Base-by-base conservation (phyloP, 2,797 vertebrate species). In the Oceanodroma leucorhoa region DNA sequence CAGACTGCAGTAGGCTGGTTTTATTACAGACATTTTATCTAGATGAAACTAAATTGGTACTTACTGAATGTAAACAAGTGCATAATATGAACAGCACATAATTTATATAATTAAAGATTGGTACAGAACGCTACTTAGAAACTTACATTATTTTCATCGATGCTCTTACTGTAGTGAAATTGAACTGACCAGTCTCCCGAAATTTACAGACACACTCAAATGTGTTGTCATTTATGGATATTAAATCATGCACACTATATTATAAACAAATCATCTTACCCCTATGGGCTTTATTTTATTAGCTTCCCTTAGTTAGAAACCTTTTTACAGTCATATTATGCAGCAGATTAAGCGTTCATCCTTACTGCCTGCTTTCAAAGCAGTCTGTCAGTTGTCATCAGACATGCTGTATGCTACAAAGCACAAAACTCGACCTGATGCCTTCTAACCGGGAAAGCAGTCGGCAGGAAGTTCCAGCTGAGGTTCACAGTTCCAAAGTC, bases 321-420 rank as follows among this genome's bases (percentile, higher is more conserved):
- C 18, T 87, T 65, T 89, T 79, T 29, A 16, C 71, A 94, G 96
- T 71, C 95, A 71, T 96, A 89, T 97, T 96, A 97, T 95, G 97
- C 81, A 81, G 84, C 91, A 96, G 94, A 97, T 92, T 93, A 91
- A 86, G 83, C 8, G 7, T 87, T 92, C 94, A 40, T 96, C 96
- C 83, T 96, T 94, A 83, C 87, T 95, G 92, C 77, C 62, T 93
- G 89, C 88, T 97, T 95, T 96, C 95, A 96, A 95, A 97, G 96
- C 92, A 38, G 91, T 73, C 96, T 97, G 97, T 98, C 98, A 98
- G 90, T 82, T 97, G 92, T 94, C 95, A 98, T 98, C 97, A 97
- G 96, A 95, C 71, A 45, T 71, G 96, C 95, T 82, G 70, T 79
- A 70, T 32, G 5, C 92, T 70, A 54, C 34, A 61, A 75, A 90